Evolutionary conservation across 2,113 vertebrate genomes (phyloP).

Genomic region (Urocynchramus pylzowi): DNA sequence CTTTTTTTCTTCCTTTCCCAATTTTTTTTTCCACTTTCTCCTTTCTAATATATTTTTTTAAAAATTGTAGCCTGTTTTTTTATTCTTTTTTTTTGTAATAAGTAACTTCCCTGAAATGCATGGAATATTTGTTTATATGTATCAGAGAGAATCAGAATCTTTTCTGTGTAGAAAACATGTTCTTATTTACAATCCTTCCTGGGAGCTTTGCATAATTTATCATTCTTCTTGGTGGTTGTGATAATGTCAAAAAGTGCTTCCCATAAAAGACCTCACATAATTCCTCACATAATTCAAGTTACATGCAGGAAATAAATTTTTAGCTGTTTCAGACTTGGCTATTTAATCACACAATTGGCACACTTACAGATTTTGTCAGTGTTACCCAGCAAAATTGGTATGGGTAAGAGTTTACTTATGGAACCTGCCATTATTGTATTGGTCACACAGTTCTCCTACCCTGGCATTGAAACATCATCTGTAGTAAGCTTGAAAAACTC

Average conservation of each 20-base stretch:
- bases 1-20: background rate
- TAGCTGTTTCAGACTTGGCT: background rate
- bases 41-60: background rate
- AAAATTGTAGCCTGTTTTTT: background rate
- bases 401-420: background rate
- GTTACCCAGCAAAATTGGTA: background rate
- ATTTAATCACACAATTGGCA: background rate
- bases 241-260: background rate
- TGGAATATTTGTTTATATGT: background rate
- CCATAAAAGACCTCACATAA: background rate
- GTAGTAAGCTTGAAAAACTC: background rate
- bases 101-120: background rate
- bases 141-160: background rate
- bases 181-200: background rate
- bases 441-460: background rate
- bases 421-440: background rate
- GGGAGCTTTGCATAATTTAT: background rate
- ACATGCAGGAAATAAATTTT: background rate
- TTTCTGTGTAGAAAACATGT: background rate
- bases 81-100: too few species aligned
- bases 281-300: background rate
- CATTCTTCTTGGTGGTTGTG: background rate
- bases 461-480: background rate
- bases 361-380: background rate
- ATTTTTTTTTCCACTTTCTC: fast-evolving